Conservation (phyloP, 2,797 vertebrate species). For the Monodelphis domestica region DNA sequence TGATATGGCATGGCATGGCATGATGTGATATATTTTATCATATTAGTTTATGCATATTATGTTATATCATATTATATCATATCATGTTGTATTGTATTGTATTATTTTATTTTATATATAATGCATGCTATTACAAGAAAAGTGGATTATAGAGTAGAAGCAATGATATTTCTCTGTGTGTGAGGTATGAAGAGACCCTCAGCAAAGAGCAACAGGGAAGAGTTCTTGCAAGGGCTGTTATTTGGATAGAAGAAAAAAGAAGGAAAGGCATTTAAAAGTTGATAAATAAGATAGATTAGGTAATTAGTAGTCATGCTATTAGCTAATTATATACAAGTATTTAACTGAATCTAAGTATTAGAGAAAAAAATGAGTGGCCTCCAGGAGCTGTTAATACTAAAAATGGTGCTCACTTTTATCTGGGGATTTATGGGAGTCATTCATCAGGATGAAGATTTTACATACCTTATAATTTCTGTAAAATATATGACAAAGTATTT, state of each 20-base stretch:
- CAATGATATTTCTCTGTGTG: not conserved
- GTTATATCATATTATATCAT: no score
- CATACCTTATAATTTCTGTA: not conserved
- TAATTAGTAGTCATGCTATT: constrained; percentile 19
- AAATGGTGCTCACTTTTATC: constrained; percentile 12
- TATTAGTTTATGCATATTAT: no score
- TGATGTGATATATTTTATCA: no score
- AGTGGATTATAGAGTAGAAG: not conserved
- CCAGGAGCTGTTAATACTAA: not conserved
- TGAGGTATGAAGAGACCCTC: not conserved
- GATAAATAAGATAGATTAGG: not conserved
- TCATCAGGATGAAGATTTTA: not conserved
- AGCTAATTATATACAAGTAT: not conserved
- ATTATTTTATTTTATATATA: no score
- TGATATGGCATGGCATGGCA: not conserved
- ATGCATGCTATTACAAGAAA: no score
- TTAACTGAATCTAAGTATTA: constrained; percentile 5
- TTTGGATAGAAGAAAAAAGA: not conserved
- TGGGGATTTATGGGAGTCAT: not conserved
- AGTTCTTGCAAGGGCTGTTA: not conserved
- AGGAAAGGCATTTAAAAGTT: not conserved
- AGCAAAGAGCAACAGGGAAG: not conserved
- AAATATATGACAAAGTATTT: not conserved
- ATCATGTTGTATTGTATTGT: no score
- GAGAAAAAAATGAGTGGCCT: constrained; percentile 37